Evolutionary conservation across 1,140 invertebrate species (phyloP).

Genomic region (Paralvinella palmiformis): DNA sequence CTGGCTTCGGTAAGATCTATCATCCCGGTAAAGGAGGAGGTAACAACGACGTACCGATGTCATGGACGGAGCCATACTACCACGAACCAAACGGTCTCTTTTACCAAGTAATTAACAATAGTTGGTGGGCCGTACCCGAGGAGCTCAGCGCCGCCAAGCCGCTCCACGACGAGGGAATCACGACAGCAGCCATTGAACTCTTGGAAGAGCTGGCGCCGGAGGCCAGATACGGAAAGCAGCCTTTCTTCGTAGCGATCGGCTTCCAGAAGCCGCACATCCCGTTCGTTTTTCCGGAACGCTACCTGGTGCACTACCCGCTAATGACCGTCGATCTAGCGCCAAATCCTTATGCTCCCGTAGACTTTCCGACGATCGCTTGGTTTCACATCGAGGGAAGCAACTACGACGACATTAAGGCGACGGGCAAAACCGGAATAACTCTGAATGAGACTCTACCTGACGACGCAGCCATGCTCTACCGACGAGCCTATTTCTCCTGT

Average conservation of each 20-base stretch:
- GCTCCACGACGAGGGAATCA: slow-evolving; percentile 13
- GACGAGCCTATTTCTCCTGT: slow-evolving; percentile 2
- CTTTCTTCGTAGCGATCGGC: slow-evolving; percentile 26
- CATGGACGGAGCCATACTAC: slow-evolving; percentile 15
- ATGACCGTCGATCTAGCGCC: slow-evolving; percentile 15
- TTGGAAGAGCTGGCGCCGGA: too few relatives aligned
- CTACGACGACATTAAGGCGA: neutral
- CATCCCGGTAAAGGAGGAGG: slow-evolving; percentile 20
- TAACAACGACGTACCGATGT: slow-evolving; percentile 15
- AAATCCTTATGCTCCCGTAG: slow-evolving; percentile 12
- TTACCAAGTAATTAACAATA: too few relatives aligned
- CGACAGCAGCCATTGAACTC: slow-evolving; percentile 1
- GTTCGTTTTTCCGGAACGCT: slow-evolving; percentile 21
- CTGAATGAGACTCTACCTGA: slow-evolving; percentile 16
- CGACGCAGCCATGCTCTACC: neutral
- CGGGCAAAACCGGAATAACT: slow-evolving; percentile 12
- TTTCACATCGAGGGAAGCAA: neutral
- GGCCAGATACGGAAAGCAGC: neutral
- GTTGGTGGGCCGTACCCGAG: neutral
- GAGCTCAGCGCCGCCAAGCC: neutral
- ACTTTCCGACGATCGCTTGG: slow-evolving; percentile 23
- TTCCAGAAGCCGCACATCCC: slow-evolving; percentile 28
- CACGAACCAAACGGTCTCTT: slow-evolving; percentile 6
- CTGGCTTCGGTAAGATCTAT: slow-evolving; percentile 22
- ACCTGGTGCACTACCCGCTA: slow-evolving; percentile 17